Evolutionary conservation across 30 jellyfish, hydroid and myxozoan species (phyloP), one percentile per base, ranked within the genome.

Genomic region (Pelagia noctiluca): DNA sequence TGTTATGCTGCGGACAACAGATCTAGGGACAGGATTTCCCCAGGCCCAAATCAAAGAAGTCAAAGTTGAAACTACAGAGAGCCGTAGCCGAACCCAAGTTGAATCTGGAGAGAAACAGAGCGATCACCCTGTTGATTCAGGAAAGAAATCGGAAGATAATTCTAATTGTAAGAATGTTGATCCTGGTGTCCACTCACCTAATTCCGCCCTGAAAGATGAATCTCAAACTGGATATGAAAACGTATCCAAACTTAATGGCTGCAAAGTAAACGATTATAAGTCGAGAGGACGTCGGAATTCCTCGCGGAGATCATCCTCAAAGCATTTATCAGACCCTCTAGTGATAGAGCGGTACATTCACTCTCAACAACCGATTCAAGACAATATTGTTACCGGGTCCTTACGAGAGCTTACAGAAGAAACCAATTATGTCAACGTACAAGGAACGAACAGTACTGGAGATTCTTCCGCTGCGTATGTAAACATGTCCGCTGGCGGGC

Each of bases 281-380:
- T 37, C 78, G 1, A 52, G 25, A 42, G 82, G 96, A 36, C 88
- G 89, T 2, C 60, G 88, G 66, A 80, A 78, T 46, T 64, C 83
- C 33, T 25, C 76, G 18, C 86, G 96, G 24, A 63, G 86, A 54
- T 66, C 84, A 2, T 71, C 97, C 25, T 50, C 95, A 34, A 89
- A 89, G 75, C 97, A 89, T 63, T 66, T 83, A 28, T 89, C 97
- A 0, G 97, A 89, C 53, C 97, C 97, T 8, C 82, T 82, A 1
- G 71, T 73, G n/a, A 32, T 71, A 57, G 95, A 89, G 21, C 74
- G 81, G 31, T 70, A 84, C 50, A 70, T 69, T 13, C 53, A 73
- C 26, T 63, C 88, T 18, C 88, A 71, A 21, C 91, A 89, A 29
- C 67, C 67, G 29, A 25, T 38, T 36, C 87, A 75, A 54, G 75